Conservation (phyloP, 2,797 vertebrate genomes). For the Lepidocolaptes lacrymiger region DNA sequence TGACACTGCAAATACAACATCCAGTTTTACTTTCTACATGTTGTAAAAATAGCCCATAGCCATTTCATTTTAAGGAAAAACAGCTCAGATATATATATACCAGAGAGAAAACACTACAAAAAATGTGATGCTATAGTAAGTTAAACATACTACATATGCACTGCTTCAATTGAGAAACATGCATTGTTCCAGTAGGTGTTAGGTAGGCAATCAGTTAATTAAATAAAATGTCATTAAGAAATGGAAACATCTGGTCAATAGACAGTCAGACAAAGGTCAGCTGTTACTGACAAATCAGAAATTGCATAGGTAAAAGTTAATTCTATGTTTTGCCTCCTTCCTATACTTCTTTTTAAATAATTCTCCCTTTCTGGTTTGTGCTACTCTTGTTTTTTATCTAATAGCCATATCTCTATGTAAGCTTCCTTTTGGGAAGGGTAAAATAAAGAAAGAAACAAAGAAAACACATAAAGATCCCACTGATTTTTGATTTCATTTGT, state of each 20-base stretch:
- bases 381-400: not conserved
- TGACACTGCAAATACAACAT: not conserved
- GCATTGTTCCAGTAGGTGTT: not conserved
- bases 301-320: not conserved
- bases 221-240: not conserved
- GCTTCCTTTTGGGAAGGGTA: not conserved
- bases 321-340: not conserved
- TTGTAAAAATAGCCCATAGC: not conserved
- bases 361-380: not conserved
- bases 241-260: not conserved
- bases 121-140: not conserved
- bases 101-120: not conserved
- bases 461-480: not conserved
- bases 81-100: not conserved
- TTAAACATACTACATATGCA: not conserved
- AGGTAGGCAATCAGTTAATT: not conserved
- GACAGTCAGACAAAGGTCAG: not conserved
- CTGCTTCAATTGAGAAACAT: not conserved
- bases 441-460: not conserved
- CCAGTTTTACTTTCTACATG: not conserved
- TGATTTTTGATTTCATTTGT: not conserved
- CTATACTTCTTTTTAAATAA: not conserved
- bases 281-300: not conserved
- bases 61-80: not conserved
- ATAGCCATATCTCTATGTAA: not conserved